Evolutionary conservation across 2,888 invertebrate species (phyloP).

Genomic region (Gerris lacustris): DNA sequence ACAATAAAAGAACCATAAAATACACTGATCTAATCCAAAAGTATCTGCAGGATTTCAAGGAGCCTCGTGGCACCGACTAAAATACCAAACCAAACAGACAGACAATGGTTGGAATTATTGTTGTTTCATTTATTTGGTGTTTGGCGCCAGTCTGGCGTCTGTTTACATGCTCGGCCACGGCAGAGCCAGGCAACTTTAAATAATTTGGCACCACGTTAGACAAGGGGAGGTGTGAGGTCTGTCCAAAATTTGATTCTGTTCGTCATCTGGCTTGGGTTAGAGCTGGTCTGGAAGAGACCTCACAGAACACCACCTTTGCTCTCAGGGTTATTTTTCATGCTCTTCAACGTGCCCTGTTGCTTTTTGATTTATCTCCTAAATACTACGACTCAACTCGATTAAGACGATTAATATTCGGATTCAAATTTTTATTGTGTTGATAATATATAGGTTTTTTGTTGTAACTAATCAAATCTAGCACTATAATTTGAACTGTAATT

Average conservation of each 20-base stretch:
- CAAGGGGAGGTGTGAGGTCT: not conserved
- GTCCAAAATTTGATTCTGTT: not conserved
- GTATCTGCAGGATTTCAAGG: slow-evolving; percentile 1
- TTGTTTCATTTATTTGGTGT: not conserved
- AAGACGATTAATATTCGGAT: too few species aligned
- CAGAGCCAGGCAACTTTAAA: not conserved
- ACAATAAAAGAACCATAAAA: too few species aligned
- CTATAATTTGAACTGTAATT: too few species aligned
- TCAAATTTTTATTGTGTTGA: too few species aligned
- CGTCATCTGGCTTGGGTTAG: not conserved
- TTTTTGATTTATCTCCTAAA: too few species aligned
- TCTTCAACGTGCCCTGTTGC: not conserved
- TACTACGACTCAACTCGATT: too few species aligned
- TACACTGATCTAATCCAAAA: too few species aligned
- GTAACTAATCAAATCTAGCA: too few species aligned
- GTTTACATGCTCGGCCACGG: not conserved
- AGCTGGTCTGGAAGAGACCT: not conserved
- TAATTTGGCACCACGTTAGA: slow-evolving; percentile 1
- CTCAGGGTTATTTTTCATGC: not conserved
- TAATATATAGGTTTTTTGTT: too few species aligned
- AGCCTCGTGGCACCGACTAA: not conserved
- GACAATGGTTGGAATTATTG: not conserved
- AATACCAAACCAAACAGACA: not conserved
- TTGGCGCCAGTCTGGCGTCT: not conserved
- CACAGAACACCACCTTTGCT: not conserved